phyloP scores from a whole-genome alignment of 2,888 invertebrate species.

The Trichopoda pennipes region DNA sequence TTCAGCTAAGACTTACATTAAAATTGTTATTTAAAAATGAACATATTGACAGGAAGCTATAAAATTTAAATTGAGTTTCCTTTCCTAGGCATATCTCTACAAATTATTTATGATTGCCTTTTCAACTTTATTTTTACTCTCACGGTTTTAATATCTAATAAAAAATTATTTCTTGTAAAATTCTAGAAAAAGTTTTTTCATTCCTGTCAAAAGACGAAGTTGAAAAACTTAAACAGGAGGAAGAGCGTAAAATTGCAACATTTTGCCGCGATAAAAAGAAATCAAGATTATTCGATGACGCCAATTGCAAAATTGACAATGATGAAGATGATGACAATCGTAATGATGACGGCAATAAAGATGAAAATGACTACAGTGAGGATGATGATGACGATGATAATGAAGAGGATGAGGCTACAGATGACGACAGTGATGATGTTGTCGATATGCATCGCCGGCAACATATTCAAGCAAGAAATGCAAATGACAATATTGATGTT shows the following conservation, averaged over 20 bases:
- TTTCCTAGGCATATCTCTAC: not conserved
- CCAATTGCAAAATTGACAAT: constrained; percentile 75
- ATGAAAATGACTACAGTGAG: constrained; percentile 64
- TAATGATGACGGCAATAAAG: constrained; percentile 61
- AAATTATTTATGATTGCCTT: constrained; percentile 26
- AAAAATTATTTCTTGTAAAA: constrained; percentile 72
- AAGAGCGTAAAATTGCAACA: constrained; percentile 91
- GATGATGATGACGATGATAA: constrained; percentile 64
- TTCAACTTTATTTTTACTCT: not conserved
- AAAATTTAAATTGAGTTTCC: not conserved
- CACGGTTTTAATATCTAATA: constrained; percentile 14
- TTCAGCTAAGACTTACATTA: too few species aligned
- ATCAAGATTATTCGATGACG: constrained; percentile 78
- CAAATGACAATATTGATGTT: constrained; percentile 66
- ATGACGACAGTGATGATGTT: constrained; percentile 71
- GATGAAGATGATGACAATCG: constrained; percentile 68
- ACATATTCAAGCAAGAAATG: constrained; percentile 62
- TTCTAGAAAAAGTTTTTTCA: constrained; percentile 92
- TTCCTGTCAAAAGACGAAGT: constrained; percentile 96
- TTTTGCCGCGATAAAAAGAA: constrained; percentile 81
- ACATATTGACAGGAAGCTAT: constrained; percentile 16
- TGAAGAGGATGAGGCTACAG: constrained; percentile 59
- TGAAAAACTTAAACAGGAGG: constrained; percentile 95
- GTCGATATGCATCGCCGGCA: constrained; percentile 62
- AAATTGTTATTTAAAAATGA: not conserved